Percentiles rank a stretch among this genome's conserved stretches.
phyloP scores from a whole-genome alignment of 2,888 invertebrate species.

The Chloromyia formosa region DNA sequence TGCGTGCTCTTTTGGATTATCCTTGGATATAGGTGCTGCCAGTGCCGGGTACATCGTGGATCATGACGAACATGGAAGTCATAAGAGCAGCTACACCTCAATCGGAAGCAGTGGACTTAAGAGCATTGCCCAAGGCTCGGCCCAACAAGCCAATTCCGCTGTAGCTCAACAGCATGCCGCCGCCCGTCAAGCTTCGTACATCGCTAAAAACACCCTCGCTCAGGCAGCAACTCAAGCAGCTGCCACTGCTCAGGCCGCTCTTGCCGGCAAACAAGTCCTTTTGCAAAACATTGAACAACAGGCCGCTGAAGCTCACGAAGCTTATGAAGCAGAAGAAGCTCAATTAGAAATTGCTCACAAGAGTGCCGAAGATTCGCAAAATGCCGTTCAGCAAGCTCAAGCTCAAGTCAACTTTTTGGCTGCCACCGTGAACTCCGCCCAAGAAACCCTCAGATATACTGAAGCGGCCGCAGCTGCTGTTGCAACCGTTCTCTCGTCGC shows the following conservation, averaged over 20 bases:
- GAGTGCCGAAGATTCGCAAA: conserved; percentile 67
- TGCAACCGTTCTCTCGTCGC: conserved; percentile 75
- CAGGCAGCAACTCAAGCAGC: conserved; percentile 78
- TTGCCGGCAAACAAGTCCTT: conserved; percentile 73
- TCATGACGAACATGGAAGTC: not conserved
- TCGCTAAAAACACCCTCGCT: conserved; percentile 79
- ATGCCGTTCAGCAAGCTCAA: conserved; percentile 77
- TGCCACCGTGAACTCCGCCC: conserved; percentile 79
- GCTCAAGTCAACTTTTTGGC: conserved; percentile 80
- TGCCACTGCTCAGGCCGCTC: conserved; percentile 72
- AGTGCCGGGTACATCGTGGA: not conserved
- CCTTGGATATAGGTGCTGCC: conserved; percentile 10
- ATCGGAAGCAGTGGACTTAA: conserved; percentile 73
- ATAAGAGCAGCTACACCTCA: not conserved
- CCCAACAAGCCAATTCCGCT: conserved; percentile 78
- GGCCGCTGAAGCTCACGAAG: conserved; percentile 74
- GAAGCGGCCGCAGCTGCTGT: conserved; percentile 75
- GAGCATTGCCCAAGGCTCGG: conserved; percentile 76
- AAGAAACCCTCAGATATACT: conserved; percentile 73
- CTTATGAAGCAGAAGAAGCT: conserved; percentile 72
- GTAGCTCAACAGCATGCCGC: conserved; percentile 78
- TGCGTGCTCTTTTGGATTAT: not conserved
- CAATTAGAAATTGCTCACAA: conserved; percentile 78
- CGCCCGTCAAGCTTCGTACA: conserved; percentile 80
- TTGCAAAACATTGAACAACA: conserved; percentile 76